Percentiles rank a stretch among this genome's conserved stretches.
Evolutionary conservation across 2,888 invertebrate species (phyloP).

Genomic region (Molanna angustata): DNA sequence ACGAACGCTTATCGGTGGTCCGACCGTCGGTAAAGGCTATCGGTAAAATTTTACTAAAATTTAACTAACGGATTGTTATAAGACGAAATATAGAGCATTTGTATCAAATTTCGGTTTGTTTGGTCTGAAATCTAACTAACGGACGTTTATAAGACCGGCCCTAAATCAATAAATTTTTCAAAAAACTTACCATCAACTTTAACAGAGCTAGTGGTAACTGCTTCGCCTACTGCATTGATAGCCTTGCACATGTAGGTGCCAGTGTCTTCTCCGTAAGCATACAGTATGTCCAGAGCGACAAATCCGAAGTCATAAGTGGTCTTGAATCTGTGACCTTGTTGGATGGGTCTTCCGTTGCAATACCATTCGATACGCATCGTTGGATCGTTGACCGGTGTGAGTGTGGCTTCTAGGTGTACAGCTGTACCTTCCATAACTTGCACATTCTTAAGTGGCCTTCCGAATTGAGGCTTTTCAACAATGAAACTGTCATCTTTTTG

Average conservation of each 20-base stretch:
- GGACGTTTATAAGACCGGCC: no score
- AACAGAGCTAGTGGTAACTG: constrained; percentile 88
- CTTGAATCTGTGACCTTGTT: constrained; percentile 92
- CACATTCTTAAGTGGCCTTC: constrained; percentile 82
- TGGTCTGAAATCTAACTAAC: no score
- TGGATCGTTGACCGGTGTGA: constrained; percentile 96
- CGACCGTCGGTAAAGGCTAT: no score
- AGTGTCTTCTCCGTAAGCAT: constrained; percentile 95
- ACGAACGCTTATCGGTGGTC: no score
- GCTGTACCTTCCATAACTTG: constrained; percentile 83
- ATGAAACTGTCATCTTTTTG: constrained; percentile 70
- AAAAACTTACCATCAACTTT: constrained; percentile 71
- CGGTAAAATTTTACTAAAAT: no score
- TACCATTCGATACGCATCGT: constrained; percentile 99
- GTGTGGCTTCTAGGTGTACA: constrained; percentile 89
- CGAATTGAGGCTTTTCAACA: constrained; percentile 86
- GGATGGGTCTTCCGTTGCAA: constrained; percentile 90
- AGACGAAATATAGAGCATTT: no score
- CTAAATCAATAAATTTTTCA: no score
- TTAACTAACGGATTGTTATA: no score
- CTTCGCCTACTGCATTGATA: constrained; percentile 92
- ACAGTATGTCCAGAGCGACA: constrained; percentile 93
- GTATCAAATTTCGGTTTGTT: no score
- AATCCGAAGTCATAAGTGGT: constrained; percentile 97
- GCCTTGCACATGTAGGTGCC: constrained; percentile 97